Conservation (phyloP, 2,888 invertebrate species). For the Drosophila rellima region DNA sequence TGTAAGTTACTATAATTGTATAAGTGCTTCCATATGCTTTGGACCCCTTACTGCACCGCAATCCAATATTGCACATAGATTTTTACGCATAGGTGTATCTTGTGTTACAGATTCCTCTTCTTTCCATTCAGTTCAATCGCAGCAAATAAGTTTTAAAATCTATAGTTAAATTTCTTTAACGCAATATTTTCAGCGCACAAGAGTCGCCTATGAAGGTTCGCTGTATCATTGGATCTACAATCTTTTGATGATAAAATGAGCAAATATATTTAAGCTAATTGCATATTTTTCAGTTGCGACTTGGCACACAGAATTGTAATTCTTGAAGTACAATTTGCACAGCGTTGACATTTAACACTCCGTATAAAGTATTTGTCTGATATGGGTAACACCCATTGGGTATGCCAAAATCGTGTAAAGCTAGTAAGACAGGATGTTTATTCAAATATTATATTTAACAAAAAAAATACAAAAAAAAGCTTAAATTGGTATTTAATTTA, state of each 20-base stretch:
- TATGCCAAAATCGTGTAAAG: neutral
- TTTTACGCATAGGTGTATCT: neutral
- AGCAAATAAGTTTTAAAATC: slow-evolving; percentile 52
- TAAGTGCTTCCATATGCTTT: too few relatives aligned
- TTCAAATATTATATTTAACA: too few relatives aligned
- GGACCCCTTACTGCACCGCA: neutral
- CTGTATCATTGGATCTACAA: neutral
- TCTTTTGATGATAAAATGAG: slow-evolving; percentile 9
- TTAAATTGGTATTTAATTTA: too few relatives aligned
- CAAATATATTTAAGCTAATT: slow-evolving; percentile 70
- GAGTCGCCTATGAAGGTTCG: slow-evolving; percentile 4
- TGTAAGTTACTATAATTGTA: neutral
- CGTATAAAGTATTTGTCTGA: neutral
- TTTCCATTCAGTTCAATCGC: slow-evolving; percentile 24
- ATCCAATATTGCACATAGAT: neutral
- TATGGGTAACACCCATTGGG: too few relatives aligned
- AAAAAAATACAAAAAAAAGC: too few relatives aligned
- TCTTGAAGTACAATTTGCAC: slow-evolving; percentile 21
- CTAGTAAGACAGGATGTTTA: too few relatives aligned
- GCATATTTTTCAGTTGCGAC: slow-evolving; percentile 39
- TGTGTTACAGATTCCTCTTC: neutral
- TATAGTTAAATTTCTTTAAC: slow-evolving; percentile 52
- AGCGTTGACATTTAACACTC: slow-evolving; percentile 53
- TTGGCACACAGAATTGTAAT: slow-evolving; percentile 15
- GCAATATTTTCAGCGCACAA: slow-evolving; percentile 37